These are phyloP conservation scores for Mesorhabditis sp. DNA, from an alignment of 2,888 invertebrate genomes.

Conservation along the genomic window DNA sequence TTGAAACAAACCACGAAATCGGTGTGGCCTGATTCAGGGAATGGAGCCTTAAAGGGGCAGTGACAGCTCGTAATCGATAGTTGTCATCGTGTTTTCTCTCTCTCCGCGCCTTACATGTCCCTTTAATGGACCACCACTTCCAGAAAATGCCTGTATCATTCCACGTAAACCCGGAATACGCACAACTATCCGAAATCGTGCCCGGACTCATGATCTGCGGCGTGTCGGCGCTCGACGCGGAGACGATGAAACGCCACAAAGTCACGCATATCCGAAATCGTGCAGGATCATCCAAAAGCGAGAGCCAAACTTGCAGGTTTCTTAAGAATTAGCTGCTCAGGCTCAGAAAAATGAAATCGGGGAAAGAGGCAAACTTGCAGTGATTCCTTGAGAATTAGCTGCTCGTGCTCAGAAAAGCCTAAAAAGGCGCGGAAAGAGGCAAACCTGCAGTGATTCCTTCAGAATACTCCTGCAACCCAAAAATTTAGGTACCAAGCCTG, in stretches of 20 bases:
- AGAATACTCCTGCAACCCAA: background rate
- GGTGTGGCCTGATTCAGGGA: no score
- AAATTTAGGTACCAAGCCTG: constrained; percentile 49
- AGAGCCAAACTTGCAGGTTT: background rate
- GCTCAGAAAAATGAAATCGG: constrained; percentile 61
- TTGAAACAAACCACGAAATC: no score
- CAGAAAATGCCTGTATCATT: constrained; percentile 43
- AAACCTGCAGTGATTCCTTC: background rate
- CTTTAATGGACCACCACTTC: background rate
- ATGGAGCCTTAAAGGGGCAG: no score
- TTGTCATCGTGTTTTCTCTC: background rate
- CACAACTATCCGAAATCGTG: constrained; percentile 49
- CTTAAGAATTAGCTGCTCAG: background rate
- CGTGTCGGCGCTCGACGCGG: constrained; percentile 72
- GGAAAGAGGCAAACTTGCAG: background rate
- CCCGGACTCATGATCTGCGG: constrained; percentile 75
- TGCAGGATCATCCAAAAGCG: no score
- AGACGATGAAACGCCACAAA: constrained; percentile 67
- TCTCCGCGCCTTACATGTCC: background rate
- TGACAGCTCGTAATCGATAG: no score
- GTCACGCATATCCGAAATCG: constrained; percentile 76
- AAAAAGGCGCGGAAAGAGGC: background rate
- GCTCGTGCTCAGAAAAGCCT: no score
- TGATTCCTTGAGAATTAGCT: background rate
- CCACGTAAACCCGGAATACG: constrained; percentile 55